These are phyloP conservation scores for Cyprinodon brontotheroides DNA, from an alignment of 2,113 vertebrate genomes.

Conservation along the genomic window DNA sequence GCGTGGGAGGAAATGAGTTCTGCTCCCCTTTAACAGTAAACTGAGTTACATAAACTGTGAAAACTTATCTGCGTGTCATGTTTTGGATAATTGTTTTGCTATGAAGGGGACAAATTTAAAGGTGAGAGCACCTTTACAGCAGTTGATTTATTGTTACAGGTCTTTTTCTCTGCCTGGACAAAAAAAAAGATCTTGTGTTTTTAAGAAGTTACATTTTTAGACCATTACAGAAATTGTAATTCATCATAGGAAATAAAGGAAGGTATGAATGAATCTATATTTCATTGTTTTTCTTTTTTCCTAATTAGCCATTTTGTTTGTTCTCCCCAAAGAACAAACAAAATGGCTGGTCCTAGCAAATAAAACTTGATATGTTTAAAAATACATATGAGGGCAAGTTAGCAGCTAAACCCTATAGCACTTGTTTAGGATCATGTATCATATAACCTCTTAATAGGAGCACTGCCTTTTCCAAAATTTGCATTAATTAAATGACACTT, in stretches of 20 bases:
- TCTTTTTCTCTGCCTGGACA: constrained; percentile 16
- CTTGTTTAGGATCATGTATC: too few species aligned
- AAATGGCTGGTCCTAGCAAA: not conserved
- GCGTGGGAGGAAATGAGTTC: constrained; percentile 19
- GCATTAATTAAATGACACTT: too few species aligned
- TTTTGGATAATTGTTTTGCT: constrained; percentile 42
- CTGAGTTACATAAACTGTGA: constrained; percentile 39
- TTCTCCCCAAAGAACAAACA: not conserved
- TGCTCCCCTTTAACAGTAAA: constrained; percentile 46
- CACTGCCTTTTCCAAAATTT: not conserved
- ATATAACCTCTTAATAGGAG: too few species aligned
- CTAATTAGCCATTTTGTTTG: not conserved
- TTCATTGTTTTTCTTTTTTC: not conserved
- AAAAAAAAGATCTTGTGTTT: constrained; percentile 49
- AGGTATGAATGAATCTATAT: not conserved
- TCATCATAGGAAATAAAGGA: not conserved
- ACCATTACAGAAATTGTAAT: constrained; percentile 52
- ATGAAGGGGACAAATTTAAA: constrained; percentile 28
- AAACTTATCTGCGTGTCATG: constrained; percentile 25
- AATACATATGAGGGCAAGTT: not conserved
- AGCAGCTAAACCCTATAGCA: too few species aligned
- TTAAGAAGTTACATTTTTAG: constrained; percentile 47
- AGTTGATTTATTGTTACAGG: not conserved
- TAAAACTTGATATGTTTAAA: too few species aligned
- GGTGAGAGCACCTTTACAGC: constrained; percentile 11